Conservation (phyloP, 2,797 vertebrate species). For the Coendou prehensilis region DNA sequence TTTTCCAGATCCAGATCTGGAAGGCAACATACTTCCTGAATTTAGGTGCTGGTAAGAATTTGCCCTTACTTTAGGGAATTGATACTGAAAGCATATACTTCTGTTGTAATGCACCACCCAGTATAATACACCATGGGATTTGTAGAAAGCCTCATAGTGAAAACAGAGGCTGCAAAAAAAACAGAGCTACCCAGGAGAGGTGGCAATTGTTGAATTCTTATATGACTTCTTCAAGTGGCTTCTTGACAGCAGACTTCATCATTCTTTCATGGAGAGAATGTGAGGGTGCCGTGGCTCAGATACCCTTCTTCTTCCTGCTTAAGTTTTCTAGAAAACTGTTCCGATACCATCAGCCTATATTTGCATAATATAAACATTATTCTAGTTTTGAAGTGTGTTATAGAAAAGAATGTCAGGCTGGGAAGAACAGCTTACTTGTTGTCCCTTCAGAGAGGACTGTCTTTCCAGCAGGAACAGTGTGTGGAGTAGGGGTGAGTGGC, state of each 20-base stretch:
- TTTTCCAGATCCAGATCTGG: constrained; percentile 58
- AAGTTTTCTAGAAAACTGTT: constrained; percentile 47
- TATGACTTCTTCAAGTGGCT: constrained; percentile 57
- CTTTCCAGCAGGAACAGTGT: neutral
- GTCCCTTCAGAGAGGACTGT: constrained; percentile 38
- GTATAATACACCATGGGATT: neutral
- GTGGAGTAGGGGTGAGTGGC: neutral
- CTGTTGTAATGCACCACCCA: neutral
- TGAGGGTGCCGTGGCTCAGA: constrained; percentile 17
- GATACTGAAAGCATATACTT: constrained; percentile 9
- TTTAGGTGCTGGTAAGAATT: constrained; percentile 52
- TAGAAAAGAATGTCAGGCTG: neutral
- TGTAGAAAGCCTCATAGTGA: constrained; percentile 36
- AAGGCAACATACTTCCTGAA: constrained; percentile 43
- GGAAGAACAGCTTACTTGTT: constrained; percentile 53
- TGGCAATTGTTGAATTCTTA: constrained; percentile 38
- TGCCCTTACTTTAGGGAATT: constrained; percentile 25
- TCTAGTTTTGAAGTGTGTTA: neutral
- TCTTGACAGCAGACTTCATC: neutral
- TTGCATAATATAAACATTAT: constrained; percentile 15
- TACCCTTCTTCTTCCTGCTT: neutral
- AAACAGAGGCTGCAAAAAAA: constrained; percentile 41
- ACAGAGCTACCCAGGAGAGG: neutral
- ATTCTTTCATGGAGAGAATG: constrained; percentile 27
- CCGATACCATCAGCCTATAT: neutral